These are phyloP conservation scores for Sitobion miscanthi DNA, from an alignment of 1,140 invertebrate genomes.

Conservation along the genomic window DNA sequence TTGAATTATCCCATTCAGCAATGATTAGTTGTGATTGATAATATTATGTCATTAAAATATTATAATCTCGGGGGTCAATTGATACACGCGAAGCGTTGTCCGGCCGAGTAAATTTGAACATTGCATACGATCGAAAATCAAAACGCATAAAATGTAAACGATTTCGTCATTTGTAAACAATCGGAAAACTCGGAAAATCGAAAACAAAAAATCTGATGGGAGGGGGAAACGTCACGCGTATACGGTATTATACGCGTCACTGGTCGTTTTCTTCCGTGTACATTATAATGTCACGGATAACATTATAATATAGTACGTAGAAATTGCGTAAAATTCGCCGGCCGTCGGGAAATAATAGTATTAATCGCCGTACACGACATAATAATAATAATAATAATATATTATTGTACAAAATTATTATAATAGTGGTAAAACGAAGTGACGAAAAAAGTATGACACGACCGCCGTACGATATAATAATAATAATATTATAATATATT, in stretches of 20 bases:
- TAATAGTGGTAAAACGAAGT: background rate
- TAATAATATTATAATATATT: no score
- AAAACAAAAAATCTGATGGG: background rate
- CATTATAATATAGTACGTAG: background rate
- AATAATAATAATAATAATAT: no score
- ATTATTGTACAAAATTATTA: background rate
- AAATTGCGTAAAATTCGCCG: background rate
- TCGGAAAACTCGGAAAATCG: background rate
- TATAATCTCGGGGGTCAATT: background rate
- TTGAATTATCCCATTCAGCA: background rate
- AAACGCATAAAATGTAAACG: background rate
- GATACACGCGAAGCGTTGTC: background rate
- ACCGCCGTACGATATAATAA: background rate
- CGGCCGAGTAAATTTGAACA: no score
- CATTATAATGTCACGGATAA: background rate
- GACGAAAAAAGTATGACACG: background rate
- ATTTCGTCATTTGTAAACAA: background rate
- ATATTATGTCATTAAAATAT: background rate
- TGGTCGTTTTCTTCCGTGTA: background rate
- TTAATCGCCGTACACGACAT: background rate
- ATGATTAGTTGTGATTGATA: background rate
- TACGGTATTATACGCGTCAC: background rate
- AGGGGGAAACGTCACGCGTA: background rate
- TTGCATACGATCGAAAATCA: no score
- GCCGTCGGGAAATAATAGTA: background rate